These are phyloP conservation scores for Cyprinus carpio DNA, from an alignment of 2,113 vertebrate genomes.

Conservation along the genomic window DNA sequence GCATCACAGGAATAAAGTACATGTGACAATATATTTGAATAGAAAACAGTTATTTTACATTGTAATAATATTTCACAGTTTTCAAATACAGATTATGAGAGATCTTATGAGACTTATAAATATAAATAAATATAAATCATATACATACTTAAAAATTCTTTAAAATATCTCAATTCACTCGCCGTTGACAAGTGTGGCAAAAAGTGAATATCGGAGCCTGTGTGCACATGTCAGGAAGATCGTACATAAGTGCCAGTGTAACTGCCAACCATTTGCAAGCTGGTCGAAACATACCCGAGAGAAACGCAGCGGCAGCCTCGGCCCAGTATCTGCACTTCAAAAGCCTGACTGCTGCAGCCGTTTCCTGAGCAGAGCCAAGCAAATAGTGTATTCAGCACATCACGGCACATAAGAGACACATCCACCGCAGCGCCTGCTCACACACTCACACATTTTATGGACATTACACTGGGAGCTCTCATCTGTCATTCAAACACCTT, in stretches of 20 bases:
- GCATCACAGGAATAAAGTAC: neutral
- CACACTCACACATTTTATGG: constrained; percentile 21
- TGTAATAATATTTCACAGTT: neutral
- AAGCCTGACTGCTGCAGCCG: constrained; percentile 8
- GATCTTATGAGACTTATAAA: too few relatives aligned
- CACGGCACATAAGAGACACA: constrained; percentile 3
- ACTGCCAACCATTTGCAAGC: neutral
- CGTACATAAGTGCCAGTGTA: neutral
- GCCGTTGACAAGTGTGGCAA: neutral
- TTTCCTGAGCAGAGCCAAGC: constrained; percentile 10
- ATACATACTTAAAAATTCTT: too few relatives aligned
- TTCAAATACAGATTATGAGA: too few relatives aligned
- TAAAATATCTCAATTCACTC: neutral
- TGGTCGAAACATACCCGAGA: neutral
- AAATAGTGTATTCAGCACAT: constrained; percentile 43
- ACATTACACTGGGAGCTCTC: constrained; percentile 33
- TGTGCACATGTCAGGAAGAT: neutral
- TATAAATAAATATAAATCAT: too few relatives aligned
- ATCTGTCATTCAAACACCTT: constrained; percentile 51
- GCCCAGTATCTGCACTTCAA: constrained; percentile 37
- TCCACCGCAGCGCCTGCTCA: constrained; percentile 13
- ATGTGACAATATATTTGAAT: neutral
- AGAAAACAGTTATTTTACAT: neutral
- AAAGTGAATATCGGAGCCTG: neutral
- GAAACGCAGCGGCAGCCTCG: neutral